Evolutionary conservation across 1,140 invertebrate genomes (phyloP).

Genomic region (Batillaria attramentaria): DNA sequence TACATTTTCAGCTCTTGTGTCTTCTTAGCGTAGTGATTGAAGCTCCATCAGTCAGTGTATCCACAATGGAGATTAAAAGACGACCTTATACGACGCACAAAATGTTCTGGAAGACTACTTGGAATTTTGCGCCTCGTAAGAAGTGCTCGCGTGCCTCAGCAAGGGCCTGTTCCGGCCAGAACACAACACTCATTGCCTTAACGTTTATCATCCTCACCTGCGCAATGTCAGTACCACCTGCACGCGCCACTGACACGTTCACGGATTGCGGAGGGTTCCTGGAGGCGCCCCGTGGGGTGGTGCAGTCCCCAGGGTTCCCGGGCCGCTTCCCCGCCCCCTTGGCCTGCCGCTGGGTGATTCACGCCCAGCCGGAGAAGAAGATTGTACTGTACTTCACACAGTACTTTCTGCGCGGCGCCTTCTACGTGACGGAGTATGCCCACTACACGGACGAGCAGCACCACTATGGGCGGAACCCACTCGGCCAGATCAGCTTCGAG

Average conservation of each 20-base stretch:
- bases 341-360: slow-evolving; percentile 88
- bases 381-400: slow-evolving; percentile 91
- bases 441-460: slow-evolving; percentile 53
- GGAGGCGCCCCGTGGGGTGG: slow-evolving; percentile 68
- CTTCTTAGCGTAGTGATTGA: too few species aligned
- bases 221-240: too few species aligned
- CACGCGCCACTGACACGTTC: slow-evolving; percentile 34
- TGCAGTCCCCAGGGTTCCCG: slow-evolving; percentile 89
- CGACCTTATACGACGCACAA: too few species aligned
- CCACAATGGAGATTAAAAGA: too few species aligned
- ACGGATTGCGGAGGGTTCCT: slow-evolving; percentile 56
- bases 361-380: slow-evolving; percentile 76
- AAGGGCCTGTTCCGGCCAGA: too few species aligned
- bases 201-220: too few species aligned
- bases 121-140: too few species aligned
- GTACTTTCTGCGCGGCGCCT: slow-evolving; percentile 85
- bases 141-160: too few species aligned
- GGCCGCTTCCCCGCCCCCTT: slow-evolving; percentile 84
- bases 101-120: too few species aligned
- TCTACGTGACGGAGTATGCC: slow-evolving; percentile 87
- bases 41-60: too few species aligned
- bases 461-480: slow-evolving; percentile 56
- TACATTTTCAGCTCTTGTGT: too few species aligned
- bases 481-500: slow-evolving; percentile 69
- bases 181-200: too few species aligned